These are phyloP conservation scores for Caenorhabditis angaria DNA, from an alignment of 2,888 invertebrate species.

Conservation along the genomic window DNA sequence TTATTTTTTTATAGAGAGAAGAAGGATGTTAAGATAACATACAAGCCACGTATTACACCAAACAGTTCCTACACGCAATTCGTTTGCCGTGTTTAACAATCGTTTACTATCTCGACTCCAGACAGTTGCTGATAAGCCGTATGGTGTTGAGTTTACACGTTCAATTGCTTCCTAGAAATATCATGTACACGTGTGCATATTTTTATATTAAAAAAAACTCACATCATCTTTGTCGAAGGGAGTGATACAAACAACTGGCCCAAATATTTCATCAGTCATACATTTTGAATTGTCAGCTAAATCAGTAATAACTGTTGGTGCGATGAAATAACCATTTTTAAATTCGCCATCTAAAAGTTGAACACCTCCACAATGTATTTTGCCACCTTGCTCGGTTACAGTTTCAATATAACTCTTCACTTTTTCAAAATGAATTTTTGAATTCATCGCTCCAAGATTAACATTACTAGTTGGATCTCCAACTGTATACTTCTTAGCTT, in stretches of 20 bases:
- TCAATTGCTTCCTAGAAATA: constrained; percentile 72
- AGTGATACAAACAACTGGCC: constrained; percentile 76
- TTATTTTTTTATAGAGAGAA: no score
- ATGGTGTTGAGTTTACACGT: constrained; percentile 74
- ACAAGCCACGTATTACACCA: constrained; percentile 77
- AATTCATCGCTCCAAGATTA: constrained; percentile 75
- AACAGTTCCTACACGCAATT: constrained; percentile 76
- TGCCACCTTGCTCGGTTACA: constrained; percentile 74
- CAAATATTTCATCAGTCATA: constrained; percentile 77
- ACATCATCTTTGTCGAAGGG: constrained; percentile 62
- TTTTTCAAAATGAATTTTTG: constrained; percentile 75
- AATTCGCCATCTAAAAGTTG: not conserved
- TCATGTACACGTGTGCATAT: not conserved
- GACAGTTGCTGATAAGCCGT: constrained; percentile 76
- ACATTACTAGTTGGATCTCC: constrained; percentile 55
- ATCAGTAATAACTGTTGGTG: constrained; percentile 75
- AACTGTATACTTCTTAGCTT: constrained; percentile 59
- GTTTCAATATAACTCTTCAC: constrained; percentile 64
- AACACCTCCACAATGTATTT: constrained; percentile 73
- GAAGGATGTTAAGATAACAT: no score
- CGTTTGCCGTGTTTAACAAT: constrained; percentile 74
- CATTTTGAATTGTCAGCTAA: constrained; percentile 73
- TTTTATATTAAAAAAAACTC: constrained; percentile 3
- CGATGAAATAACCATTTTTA: constrained; percentile 73
- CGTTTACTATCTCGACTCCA: constrained; percentile 74